These are phyloP conservation scores for Micromesistius poutassou DNA, from an alignment of 2,797 vertebrate species.

Conservation along the genomic window DNA sequence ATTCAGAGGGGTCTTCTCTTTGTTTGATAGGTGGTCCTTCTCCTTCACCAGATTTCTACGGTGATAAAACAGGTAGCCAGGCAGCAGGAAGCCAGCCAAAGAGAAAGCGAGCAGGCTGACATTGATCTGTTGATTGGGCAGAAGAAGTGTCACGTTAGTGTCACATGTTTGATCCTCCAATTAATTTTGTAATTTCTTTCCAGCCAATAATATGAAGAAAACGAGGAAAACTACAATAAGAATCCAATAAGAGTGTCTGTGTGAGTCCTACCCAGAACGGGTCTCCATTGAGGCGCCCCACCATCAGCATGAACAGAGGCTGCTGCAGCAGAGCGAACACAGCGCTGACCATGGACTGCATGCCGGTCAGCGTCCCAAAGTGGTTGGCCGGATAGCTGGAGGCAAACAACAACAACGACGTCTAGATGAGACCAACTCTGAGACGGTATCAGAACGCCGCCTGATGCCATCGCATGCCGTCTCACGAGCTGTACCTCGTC, in stretches of 20 bases:
- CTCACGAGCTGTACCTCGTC: background rate
- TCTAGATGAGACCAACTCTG: background rate
- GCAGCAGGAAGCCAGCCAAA: constrained; percentile 79
- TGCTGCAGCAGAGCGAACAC: constrained; percentile 84
- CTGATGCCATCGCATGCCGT: background rate
- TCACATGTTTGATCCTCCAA: background rate
- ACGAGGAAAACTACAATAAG: background rate
- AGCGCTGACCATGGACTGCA: constrained; percentile 86
- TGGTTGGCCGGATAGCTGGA: constrained; percentile 82
- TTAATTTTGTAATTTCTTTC: background rate
- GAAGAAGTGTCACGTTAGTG: constrained; percentile 20
- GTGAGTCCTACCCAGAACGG: constrained; percentile 80
- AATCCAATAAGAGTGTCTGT: background rate
- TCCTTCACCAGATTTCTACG: constrained; percentile 61
- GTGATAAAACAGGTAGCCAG: constrained; percentile 80
- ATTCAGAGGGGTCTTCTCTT: constrained; percentile 26
- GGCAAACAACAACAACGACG: background rate
- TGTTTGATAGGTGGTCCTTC: constrained; percentile 45
- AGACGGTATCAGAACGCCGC: background rate
- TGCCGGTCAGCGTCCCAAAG: constrained; percentile 84
- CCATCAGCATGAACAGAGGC: constrained; percentile 79
- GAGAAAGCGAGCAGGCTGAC: constrained; percentile 79
- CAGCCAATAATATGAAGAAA: constrained; percentile 1
- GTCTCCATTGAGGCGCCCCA: constrained; percentile 76
- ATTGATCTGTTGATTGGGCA: constrained; percentile 75